Evolutionary conservation across 2,888 invertebrate species (phyloP), one percentile per base, ranked within the genome.

Genomic region (Oasisia sp.): DNA sequence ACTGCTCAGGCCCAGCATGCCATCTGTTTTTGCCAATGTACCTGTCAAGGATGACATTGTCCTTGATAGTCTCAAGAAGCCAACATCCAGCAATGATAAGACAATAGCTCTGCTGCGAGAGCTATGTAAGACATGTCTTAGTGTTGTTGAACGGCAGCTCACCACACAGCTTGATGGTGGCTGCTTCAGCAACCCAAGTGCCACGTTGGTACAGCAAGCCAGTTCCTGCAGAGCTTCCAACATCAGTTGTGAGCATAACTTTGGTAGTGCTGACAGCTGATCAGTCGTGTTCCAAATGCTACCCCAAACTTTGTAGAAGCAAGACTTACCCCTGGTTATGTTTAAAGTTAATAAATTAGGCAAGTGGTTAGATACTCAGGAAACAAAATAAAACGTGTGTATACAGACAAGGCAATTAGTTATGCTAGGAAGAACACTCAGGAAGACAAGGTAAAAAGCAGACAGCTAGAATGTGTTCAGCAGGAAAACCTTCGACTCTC

Each of bases 31-130:
- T n/a, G n/a, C n/a, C n/a, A 32, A 90, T 7, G 90, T 90, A 90
- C 90, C 90, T 4, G 32, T 90, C 27, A 90, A 90, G 90, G 38
- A 90, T 14, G 58, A 90, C 90, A 32, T 90, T 38, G 38, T 32
- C 27, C 38, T 32, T 27, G 90, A 90, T 19, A 90, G 90, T 90
- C 90, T 90, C 14, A 90, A 19, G 90, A 90, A 38, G 90, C 90
- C 14, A 90, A 90, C 32, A 8, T 38, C 90, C 90, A 38, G 27
- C 32, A 32, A 90, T 38, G 32, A 32, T 19, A 38, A 90, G 32
- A 32, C 38, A 14, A 14, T 90, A 14, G 32, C 4, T 0, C 12
- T 90, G 38, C 38, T 90, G n/a, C n/a, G n/a, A n/a, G n/a, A n/a
- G n/a, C n/a, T n/a, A n/a, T n/a, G n/a, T n/a, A n/a, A n/a, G n/a